These are phyloP conservation scores for Myodes glareolus DNA, from an alignment of 2,113 vertebrate species.

Conservation along the genomic window DNA sequence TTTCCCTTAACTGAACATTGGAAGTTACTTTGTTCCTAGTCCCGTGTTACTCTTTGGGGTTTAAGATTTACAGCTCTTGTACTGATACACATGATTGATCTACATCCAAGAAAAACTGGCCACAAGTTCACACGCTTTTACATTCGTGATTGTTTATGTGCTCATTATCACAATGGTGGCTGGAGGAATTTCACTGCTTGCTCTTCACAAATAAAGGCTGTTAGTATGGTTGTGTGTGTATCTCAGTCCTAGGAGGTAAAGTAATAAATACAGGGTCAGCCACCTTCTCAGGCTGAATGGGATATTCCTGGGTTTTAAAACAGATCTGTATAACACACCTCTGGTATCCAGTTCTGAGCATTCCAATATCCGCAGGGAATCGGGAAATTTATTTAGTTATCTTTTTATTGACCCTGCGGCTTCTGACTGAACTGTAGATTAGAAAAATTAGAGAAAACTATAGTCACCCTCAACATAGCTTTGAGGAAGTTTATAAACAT, in stretches of 20 bases:
- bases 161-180: background rate
- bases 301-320: background rate
- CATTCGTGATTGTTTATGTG: background rate
- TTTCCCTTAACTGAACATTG: background rate
- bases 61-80: background rate
- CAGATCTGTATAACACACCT: background rate
- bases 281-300: background rate
- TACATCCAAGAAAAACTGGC: background rate
- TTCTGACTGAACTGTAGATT: conserved; percentile 6
- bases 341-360: background rate
- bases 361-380: background rate
- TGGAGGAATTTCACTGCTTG: background rate
- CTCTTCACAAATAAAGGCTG: conserved; percentile 3
- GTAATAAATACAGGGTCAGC: background rate
- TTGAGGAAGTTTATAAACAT: background rate
- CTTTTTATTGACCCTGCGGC: background rate
- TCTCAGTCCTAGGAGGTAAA: background rate
- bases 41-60: background rate
- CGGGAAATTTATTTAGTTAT: conserved; percentile 9
- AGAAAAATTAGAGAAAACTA: conserved; percentile 22
- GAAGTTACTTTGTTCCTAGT: background rate
- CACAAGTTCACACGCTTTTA: background rate
- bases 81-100: background rate
- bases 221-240: background rate
- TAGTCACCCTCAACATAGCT: background rate